Base-by-base conservation (phyloP, 53 echinoderm and acorn worm genomes). In the Zoroaster sp. region DNA sequence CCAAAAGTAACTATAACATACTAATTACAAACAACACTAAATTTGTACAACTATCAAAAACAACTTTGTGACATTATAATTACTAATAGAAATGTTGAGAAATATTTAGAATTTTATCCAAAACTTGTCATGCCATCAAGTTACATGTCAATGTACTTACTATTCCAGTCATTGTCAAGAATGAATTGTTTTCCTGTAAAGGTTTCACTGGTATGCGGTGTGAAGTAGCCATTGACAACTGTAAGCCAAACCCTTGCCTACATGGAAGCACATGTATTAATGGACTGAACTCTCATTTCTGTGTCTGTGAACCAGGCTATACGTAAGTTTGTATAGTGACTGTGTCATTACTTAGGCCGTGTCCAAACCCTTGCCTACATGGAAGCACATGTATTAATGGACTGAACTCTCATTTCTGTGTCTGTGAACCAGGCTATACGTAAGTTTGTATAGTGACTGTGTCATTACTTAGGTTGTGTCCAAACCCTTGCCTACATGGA, bases 181-280 rank as follows among this genome's bases (percentile, higher is more conserved):
- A 4, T 31, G 30, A 39, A 31, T 42, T 18, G 9, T 30, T 52
- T 52, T 3, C 5, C 9, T 55, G 43, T 5, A 11, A 21, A 90
- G 90, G 90, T 46, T 90, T 83, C 51, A 75, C 80, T n/a, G 90
- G 90, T 37, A n/a, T 67, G 36, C 51, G 75, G 14, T 90, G 90
- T 66, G 90, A 90, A 49, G 73, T 34, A 14, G 88, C 79, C 36
- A 81, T 92, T 31, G 69, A 92, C 49, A 80, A 88, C 53, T 92
- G 92, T 79, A 70, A 49, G 35, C 88, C 92, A 28, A 40, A 92
- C 66, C 92, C 92, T 34, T 92, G 92, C 73, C 69, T 88, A 25
- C 82, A 88, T 47, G 78, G 39, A 41, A 80, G 74, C 20, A 52
- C 35, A 51, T 78, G 78, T 38, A 20, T 78, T 55, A 78, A 78